Evolutionary conservation across 2,888 invertebrate genomes (phyloP), one percentile per base, ranked within the genome.

Genomic region (Iselma pallidipennis): DNA sequence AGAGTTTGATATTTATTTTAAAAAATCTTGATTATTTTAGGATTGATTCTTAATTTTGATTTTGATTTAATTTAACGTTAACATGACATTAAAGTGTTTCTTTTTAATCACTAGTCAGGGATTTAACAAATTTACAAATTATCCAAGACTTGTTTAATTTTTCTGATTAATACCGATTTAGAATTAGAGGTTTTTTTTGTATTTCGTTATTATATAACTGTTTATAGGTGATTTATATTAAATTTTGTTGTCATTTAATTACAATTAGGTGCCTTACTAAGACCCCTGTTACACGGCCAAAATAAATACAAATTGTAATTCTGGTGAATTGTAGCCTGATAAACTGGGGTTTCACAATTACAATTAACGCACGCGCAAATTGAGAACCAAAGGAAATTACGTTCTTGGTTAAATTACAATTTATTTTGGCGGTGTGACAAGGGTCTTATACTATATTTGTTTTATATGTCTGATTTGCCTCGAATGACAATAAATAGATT

Each of bases 161-260:
- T n/a, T n/a, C n/a, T n/a, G n/a, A n/a, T n/a, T n/a, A 49, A 9
- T 25, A 2, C 1, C 19, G 10, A 50, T 28, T 28, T 23, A 14
- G 16, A 26, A 25, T 49, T 19, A 10, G 26, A 16, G 42, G n/a
- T 53, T 59, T 55, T 61, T 60, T 23, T 59, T 63, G 55, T 66
- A 63, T 66, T 37, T 37, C 63, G 69, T 70, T 70, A 69, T 70
- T 68, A 68, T 71, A 69, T 69, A 71, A 69, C 69, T 68, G 64
- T 69, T 68, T 55, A 53, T 31, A 53, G n/a, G 63, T 68, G 65
- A 71, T 71, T 69, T 70, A 70, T 68, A 69, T 70, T 70, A 70
- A 69, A 70, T 70, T 62, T 59, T 57, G 55, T 62, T 70, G 55
- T 57, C 37, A 61, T 60, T 58, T 51, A 37, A 2, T 37, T 16